Percentiles rank a stretch among this genome's conserved stretches.
These are phyloP conservation scores for Forpus xanthops DNA, from an alignment of 2,797 vertebrate genomes.

Conservation along the genomic window DNA sequence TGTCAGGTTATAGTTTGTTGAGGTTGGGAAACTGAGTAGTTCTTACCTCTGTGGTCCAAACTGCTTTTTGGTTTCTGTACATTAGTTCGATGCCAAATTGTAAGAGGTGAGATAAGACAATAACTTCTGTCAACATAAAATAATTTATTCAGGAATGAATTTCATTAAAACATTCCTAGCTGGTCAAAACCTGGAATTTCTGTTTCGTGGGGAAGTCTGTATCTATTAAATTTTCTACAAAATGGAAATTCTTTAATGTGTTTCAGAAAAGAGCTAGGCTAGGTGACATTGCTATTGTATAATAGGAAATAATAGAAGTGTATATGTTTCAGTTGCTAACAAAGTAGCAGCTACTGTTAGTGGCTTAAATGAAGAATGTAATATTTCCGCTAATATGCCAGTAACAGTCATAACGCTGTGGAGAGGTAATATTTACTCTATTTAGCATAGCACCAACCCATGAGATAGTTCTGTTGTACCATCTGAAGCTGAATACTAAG, in stretches of 20 bases:
- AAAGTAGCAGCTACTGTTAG: not conserved
- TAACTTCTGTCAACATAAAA: not conserved
- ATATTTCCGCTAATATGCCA: not conserved
- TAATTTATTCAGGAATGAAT: not conserved
- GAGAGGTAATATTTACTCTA: not conserved
- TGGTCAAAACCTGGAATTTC: not conserved
- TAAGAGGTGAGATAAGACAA: not conserved
- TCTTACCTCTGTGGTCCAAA: not conserved
- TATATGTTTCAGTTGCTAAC: not conserved
- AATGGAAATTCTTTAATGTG: not conserved
- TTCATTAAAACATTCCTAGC: not conserved
- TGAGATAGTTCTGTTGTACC: not conserved
- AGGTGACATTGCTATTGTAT: not conserved
- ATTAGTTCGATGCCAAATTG: not conserved
- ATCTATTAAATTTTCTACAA: not conserved
- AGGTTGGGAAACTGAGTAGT: not conserved
- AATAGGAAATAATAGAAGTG: not conserved
- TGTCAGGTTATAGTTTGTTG: not conserved
- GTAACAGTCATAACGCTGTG: not conserved
- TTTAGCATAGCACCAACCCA: not conserved
- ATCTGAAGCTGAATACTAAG: not conserved
- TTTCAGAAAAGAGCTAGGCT: not conserved
- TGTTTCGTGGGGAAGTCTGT: not conserved
- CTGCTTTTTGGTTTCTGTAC: not conserved
- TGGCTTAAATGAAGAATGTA: not conserved